Evolutionary conservation across 2,888 invertebrate species (phyloP), one percentile per base, ranked within the genome.

Genomic region (Tenthredo notha): DNA sequence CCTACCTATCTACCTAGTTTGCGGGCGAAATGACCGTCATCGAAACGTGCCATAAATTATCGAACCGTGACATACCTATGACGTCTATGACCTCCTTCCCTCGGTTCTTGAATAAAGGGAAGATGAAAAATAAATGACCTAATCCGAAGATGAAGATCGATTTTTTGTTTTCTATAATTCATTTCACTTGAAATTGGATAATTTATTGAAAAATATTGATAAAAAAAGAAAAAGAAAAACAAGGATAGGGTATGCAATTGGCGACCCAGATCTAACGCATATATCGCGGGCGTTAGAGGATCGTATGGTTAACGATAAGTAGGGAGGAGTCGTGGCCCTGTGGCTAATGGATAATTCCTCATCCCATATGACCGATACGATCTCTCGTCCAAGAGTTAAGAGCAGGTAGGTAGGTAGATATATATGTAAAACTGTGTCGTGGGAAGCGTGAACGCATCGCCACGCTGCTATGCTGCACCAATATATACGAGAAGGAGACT

Each of bases 281-380:
- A 54, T 77, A 54, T 29, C 50, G 4, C 58, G 40, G 58, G 61
- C 21, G 58, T 80, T 40, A 29, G 40, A 47, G 33, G 77, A 37
- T 21, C 21, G 40, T 80, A 80, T 80, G 61, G 58, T 80, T 61
- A 80, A 80, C 80, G 58, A 80, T 80, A 80, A 80, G 80, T 61
- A 80, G 80, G 80, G 80, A 80, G 80, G 80, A 80, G 80, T 80
- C 61, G 61, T 80, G 80, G 67, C 83, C 83, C 89, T 89, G 89
- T 90, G 90, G 89, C 91, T 89, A 90, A 91, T 90, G 90, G 90
- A 90, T 91, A 90, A 91, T 91, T 90, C 88, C 89, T 90, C 88
- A 88, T 87, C 86, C 85, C 86, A 85, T 85, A 86, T 77, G 82
- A 84, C 77, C 84, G 83, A 83, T 83, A 83, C 70, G 67, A 67